A percentile compares a stretch with the other conserved stretches of the same genome.
Evolutionary conservation across 2,113 vertebrate genomes (phyloP).

Genomic region (Nothocercus nigrocapillus): DNA sequence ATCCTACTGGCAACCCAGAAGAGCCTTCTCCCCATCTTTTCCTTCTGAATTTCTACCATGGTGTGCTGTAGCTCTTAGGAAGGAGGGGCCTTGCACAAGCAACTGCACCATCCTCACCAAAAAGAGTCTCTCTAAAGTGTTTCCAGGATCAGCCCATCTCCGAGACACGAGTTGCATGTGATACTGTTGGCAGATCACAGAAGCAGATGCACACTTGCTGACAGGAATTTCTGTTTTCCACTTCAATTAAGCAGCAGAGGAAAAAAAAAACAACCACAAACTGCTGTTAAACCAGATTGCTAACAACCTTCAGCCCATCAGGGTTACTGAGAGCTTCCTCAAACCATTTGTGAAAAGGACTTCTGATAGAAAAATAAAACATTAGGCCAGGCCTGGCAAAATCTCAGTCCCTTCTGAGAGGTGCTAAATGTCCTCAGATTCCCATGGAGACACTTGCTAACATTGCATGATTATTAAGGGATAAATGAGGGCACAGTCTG

Average conservation of each 20-base stretch:
- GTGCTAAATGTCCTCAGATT: conserved; percentile 7
- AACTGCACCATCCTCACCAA: not conserved
- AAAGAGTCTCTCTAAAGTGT: not conserved
- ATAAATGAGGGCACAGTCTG: not conserved
- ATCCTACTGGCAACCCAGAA: not conserved
- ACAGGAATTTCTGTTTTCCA: not conserved
- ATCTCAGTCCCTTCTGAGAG: not conserved
- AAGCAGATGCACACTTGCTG: not conserved
- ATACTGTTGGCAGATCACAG: not conserved
- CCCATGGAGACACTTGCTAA: not conserved
- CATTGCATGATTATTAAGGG: not conserved
- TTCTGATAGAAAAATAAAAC: not conserved
- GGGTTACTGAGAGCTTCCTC: not conserved
- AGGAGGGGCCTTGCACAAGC: not conserved
- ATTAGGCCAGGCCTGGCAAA: not conserved
- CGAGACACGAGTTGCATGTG: not conserved
- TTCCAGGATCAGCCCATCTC: not conserved
- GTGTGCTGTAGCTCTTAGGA: not conserved
- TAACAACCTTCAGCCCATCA: not conserved
- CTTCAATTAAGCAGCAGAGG: not conserved
- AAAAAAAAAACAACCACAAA: not conserved
- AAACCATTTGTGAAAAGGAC: not conserved
- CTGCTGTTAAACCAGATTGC: not conserved
- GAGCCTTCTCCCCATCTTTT: not conserved
- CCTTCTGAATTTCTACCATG: not conserved